Percentiles rank a stretch among this genome's conserved stretches.
phyloP scores from a whole-genome alignment of 2,888 invertebrate genomes.

The Neria commutata region DNA sequence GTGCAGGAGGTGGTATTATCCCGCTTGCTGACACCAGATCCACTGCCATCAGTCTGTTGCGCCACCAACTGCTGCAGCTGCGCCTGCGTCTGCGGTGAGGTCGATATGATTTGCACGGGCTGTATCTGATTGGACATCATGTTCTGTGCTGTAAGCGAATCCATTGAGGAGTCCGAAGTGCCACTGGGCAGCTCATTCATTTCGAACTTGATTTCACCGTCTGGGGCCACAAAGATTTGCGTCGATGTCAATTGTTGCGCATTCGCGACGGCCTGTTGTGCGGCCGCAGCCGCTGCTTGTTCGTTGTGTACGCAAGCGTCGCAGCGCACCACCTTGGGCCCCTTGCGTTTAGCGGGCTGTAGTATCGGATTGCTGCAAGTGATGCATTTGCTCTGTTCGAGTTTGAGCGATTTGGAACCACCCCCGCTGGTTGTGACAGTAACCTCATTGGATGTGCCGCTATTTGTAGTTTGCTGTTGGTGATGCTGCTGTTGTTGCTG shows the following conservation, averaged over 20 bases:
- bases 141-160: slow-evolving; percentile 62
- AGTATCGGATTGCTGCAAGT: slow-evolving; percentile 67
- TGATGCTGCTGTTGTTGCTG: slow-evolving; percentile 42
- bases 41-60: slow-evolving; percentile 41
- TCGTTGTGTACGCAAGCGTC: slow-evolving; percentile 70
- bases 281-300: slow-evolving; percentile 55
- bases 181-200: slow-evolving; percentile 62
- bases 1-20: background rate
- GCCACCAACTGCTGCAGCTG: slow-evolving; percentile 49
- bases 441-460: slow-evolving; percentile 34
- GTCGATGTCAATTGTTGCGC: slow-evolving; percentile 50
- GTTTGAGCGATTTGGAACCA: slow-evolving; percentile 62
- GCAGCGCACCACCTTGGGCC: slow-evolving; percentile 68
- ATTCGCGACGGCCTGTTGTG: slow-evolving; percentile 33
- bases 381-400: slow-evolving; percentile 67
- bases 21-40: slow-evolving; percentile 7
- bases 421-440: slow-evolving; percentile 42
- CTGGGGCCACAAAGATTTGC: slow-evolving; percentile 72
- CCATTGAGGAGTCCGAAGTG: slow-evolving; percentile 49
- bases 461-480: slow-evolving; percentile 3
- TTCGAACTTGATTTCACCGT: slow-evolving; percentile 69
- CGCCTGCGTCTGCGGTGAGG: slow-evolving; percentile 48
- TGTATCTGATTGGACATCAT: slow-evolving; percentile 59
- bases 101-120: slow-evolving; percentile 52
- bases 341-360: slow-evolving; percentile 68